Conservation (phyloP, 1,140 invertebrate species). For the Pachyrhynchus sulphureomaculatus region DNA sequence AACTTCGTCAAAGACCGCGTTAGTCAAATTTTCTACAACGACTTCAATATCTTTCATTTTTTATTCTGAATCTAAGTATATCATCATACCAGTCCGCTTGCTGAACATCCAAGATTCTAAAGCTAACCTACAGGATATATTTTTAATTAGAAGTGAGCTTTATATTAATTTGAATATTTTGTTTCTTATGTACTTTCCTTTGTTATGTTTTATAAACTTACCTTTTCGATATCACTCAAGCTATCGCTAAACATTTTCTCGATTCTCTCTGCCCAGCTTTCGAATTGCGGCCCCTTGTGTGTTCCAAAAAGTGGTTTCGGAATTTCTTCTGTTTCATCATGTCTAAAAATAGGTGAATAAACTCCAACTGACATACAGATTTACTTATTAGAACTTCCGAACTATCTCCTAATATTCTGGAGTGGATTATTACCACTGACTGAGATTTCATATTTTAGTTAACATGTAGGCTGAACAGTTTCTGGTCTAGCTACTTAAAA, state of each 20-base stretch:
- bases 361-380: background rate
- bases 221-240: slow-evolving; percentile 60
- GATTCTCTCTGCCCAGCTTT: slow-evolving; percentile 68
- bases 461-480: no score
- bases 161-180: no score
- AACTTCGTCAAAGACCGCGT: slow-evolving; percentile 65
- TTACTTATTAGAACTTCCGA: no score
- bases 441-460: no score
- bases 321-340: slow-evolving; percentile 64
- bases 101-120: slow-evolving; percentile 72
- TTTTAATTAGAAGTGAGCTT: no score
- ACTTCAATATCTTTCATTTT: slow-evolving; percentile 70
- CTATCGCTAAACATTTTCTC: slow-evolving; percentile 73
- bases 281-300: slow-evolving; percentile 68
- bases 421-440: no score
- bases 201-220: slow-evolving; percentile 28
- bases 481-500: no score
- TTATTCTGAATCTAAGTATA: slow-evolving; percentile 66
- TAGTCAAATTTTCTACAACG: slow-evolving; percentile 69
- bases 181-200: no score
- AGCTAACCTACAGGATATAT: slow-evolving; percentile 49
- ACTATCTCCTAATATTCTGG: no score
- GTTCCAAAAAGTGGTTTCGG: slow-evolving; percentile 64
- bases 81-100: slow-evolving; percentile 71
- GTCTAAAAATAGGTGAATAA: slow-evolving; percentile 28